Evolutionary conservation across 2,797 vertebrate species (phyloP), one percentile per base, ranked within the genome.

Genomic region (Sphenodon punctatus): DNA sequence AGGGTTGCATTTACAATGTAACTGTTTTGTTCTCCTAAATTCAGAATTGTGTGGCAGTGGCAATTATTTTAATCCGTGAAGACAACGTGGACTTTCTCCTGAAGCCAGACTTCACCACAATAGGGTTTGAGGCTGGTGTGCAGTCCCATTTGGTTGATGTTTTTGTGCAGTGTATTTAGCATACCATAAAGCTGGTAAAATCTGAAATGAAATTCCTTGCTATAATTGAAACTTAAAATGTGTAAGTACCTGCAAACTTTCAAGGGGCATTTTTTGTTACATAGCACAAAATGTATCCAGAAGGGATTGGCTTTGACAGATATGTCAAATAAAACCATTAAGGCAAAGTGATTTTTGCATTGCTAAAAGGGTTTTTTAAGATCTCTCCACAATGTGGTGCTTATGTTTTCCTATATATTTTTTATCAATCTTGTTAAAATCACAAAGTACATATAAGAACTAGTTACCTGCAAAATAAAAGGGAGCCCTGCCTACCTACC

Each of bases 241-340:
- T 22, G 70, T 30, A 53, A 59, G 10, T 69, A 51, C 27, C 51
- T 84, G 19, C 25, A 32, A 71, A 8, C 23, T 20, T 78, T 70
- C 63, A 63, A 83, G 39, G 9, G n/a, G 4, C 36, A 61, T 20
- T 64, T 48, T 12, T 30, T 68, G n/a, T 79, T 79, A 8, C 48
- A 15, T 8, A 67, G 23, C 13, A 84, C 23, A 30, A 13, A 27
- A 17, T 13, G 11, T 61, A 70, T 36, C 25, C 59, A 53, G 41
- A 80, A 85, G 1, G 41, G 56, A 84, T 74, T 89, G 89, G 22
- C 70, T 80, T 85, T 89, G 43, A 85, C 16, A 72, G 25, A 78
- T 88, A 78, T 89, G 2, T 85, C 41, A 88, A 88, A 69, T 64
- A 84, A 88, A 85, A 42, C 32, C 17, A 67, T 51, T 78, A 84